Percentiles rank a stretch among this genome's conserved stretches.
These are phyloP conservation scores for Onychomys leucogaster DNA, from an alignment of 2,797 vertebrate species.

Conservation along the genomic window DNA sequence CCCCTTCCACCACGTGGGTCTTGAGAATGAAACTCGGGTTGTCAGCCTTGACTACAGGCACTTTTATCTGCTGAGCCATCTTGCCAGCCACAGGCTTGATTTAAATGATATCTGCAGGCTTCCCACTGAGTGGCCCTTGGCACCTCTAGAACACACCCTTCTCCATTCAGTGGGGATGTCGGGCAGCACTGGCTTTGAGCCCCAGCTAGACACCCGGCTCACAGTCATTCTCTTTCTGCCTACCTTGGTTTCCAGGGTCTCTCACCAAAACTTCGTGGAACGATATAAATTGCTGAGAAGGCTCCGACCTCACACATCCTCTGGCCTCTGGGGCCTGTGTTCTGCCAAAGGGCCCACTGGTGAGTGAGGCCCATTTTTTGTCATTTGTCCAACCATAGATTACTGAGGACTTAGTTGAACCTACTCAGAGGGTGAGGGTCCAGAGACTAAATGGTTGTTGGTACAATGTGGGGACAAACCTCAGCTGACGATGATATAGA, in stretches of 20 bases:
- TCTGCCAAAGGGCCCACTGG: constrained; percentile 77
- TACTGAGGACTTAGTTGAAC: neutral
- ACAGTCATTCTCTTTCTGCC: constrained; percentile 16
- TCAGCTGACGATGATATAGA: neutral
- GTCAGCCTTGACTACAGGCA: neutral
- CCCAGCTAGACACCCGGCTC: neutral
- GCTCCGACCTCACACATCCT: constrained; percentile 9
- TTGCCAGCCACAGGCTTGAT: neutral
- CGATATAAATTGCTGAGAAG: constrained; percentile 91
- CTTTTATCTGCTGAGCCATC: neutral
- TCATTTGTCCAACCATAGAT: constrained; percentile 10
- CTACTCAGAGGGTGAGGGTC: neutral
- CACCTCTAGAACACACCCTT: neutral
- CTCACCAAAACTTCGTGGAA: constrained; percentile 92
- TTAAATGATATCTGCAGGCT: neutral
- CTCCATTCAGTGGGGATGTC: neutral
- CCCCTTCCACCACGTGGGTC: neutral
- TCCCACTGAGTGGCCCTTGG: neutral
- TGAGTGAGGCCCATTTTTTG: constrained; percentile 71
- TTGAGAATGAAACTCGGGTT: neutral
- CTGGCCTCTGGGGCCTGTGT: neutral
- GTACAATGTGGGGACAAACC: neutral
- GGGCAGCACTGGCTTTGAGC: fast-evolving
- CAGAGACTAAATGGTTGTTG: neutral
- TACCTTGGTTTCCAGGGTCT: constrained; percentile 89